Base-by-base conservation (phyloP, 2,113 vertebrate genomes). In the Steatornis caripensis region DNA sequence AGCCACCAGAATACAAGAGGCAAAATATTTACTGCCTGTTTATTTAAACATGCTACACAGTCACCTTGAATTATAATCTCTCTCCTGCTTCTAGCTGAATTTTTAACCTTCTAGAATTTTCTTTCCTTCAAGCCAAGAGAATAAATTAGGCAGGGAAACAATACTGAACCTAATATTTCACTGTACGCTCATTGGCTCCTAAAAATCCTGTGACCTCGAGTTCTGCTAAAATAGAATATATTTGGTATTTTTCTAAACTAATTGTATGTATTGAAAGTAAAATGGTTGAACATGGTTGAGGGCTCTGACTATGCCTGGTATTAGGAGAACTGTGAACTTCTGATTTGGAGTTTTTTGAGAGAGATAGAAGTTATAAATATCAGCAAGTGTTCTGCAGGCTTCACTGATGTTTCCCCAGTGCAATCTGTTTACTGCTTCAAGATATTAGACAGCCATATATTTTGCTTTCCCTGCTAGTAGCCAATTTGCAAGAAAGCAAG, bases 401-500 rank as follows among this genome's bases (percentile, higher is more conserved):
- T 97, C 82, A 30, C 61, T 37, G 46, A 48, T 71, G 58, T 76
- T 94, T 64, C 74, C 84, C 71, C 80, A 32, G 65, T 89, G 65
- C 95, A 82, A 95, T 97, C 95, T 97, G 87, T 97, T 97, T 88
- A 78, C 95, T 87, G 85, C 90, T 97, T 88, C 70, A 65, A 96
- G 92, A 96, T 94, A 95, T 60, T 58, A 97, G 94, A 91, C 75
- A 92, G 90, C 51, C 94, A 72, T 94, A 88, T 96, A 97, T 97
- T 98, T 97, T 87, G 83, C 89, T 93, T 93, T 95, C 55, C 43
- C 94, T 89, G 72, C 90, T 81, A 97, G 95, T 20, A 96, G 93
- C 94, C 98, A 98, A 97, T 98, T 98, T 98, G 91, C 76, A 97
- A 97, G 96, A 97, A 97, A 96, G 94, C 80, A 96, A 97, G 97